Base-by-base conservation (phyloP, 1,140 invertebrate species). In the Drosophila cardini region DNA sequence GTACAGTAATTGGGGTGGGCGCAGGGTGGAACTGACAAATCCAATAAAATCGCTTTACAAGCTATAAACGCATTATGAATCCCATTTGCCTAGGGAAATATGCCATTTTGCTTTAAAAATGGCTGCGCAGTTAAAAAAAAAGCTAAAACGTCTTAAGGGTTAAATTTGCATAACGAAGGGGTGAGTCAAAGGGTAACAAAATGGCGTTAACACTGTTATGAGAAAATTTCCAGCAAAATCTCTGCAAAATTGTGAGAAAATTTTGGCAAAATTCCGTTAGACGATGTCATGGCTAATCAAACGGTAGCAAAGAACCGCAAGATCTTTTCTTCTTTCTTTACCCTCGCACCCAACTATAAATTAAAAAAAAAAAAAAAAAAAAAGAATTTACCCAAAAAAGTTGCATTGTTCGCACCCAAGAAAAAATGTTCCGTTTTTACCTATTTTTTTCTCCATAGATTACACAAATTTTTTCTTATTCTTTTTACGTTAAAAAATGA, bases 21-120 rank as follows among this genome's bases (percentile, higher is more conserved):
- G 61, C 55, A 21, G 71, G 71, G 68, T 72, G 64, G 42, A 46
- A 48, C 40, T 48, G 46, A 52, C 69, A 90, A 90, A 90, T 90
- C 83, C 87, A 90, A 90, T 90, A 90, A 90, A 90, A 90, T 72
- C 87, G 83, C 87, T 90, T 90, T 90, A 90, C 89, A 90, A 83
- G 82, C 68, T 86, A 73, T 82, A 90, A 90, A 79, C 26, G 82
- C 52, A 72, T 87, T 82, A 90, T 87, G 79, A 90, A 90, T 76
- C 80, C 72, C 62, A 76, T 79, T 83, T 83, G 72, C 62, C 43
- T 81, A 76, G 61, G 40, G 63, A 34, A 53, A 72, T 76, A 58
- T 43, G 11, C 10, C 13, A 11, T 40, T 34, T 42, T 11, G 32
- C 58, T 70, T 67, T 43, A 42, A 57, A 62, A 78, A 81, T 67